Evolutionary conservation across 2,797 vertebrate genomes (phyloP), one percentile per base, ranked within the genome.

Genomic region (Myotis daubentonii): DNA sequence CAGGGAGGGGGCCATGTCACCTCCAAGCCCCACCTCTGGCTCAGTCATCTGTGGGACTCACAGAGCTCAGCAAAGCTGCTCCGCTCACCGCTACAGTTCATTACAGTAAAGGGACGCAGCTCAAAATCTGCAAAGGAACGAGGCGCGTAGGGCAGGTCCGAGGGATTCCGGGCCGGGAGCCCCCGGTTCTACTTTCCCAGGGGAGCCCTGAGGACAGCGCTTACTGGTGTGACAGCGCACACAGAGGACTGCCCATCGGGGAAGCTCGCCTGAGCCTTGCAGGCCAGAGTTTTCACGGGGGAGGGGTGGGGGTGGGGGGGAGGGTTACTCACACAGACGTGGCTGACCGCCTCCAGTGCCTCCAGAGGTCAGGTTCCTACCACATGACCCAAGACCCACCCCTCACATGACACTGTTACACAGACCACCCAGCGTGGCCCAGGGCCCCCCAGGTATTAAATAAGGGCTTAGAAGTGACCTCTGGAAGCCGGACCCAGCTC

Each of bases 81-180:
- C 6, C 2, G 6, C 3, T 55, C n/a, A 33, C 33, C 17, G 28
- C 44, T 44, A 2, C 0, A 0, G 25, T 41, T 36, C 19, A 19
- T 36, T 12, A 30, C 3, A n/a, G 60, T 6, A 23, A n/a, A 55
- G 15, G 36, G 25, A 28, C 8, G 11, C 3, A 41, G 44, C 74
- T 41, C 2, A 28, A 57, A 38, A n/a, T 57, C 60, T 75, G 79
- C 79, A 55, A 7, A 85, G 70, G 33, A 38, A 78, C 15, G 17
- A 51, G 49, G 47, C 30, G 4, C 6, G 0, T 1, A 55, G 81
- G 2, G 36, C 33, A 16, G 36, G 5, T 30, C 57, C 16, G 15
- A 33, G 55, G 25, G 38, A 33, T 28, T 6, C 19, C 3, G 3
- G 76, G n/a, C 47, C 2, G 19, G 5, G 49, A 11, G 30, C 60